phyloP scores from a whole-genome alignment of 2,113 vertebrate species.

The Glaucomys volans region DNA sequence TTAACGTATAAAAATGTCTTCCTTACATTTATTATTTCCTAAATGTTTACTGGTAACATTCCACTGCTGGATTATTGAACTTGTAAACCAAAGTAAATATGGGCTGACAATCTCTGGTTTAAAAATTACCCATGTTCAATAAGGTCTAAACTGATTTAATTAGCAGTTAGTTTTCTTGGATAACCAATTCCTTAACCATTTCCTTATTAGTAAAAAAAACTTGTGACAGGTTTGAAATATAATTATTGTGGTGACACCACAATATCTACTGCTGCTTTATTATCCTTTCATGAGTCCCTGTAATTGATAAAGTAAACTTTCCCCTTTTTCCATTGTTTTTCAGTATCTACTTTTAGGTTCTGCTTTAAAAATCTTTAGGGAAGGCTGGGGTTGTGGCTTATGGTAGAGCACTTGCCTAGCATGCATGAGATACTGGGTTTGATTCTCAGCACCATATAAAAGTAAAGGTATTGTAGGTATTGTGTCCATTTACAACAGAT shows the following conservation, averaged over 20 bases:
- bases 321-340: constrained; percentile 16
- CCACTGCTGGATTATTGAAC: not conserved
- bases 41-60: not conserved
- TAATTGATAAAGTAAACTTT: constrained; percentile 12
- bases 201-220: constrained; percentile 41
- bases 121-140: constrained; percentile 7
- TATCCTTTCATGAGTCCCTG: not conserved
- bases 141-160: constrained; percentile 45
- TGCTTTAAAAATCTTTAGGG: constrained; percentile 9
- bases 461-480: too few species aligned
- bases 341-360: constrained; percentile 34
- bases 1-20: constrained; percentile 34
- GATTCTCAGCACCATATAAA: too few species aligned
- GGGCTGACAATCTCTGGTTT: not conserved
- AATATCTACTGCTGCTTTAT: not conserved
- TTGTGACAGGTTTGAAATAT: constrained; percentile 45
- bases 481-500: too few species aligned
- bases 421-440: too few species aligned
- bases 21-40: constrained; percentile 34
- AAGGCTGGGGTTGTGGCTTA: too few species aligned
- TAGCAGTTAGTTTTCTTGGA: constrained; percentile 38
- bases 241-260: not conserved
- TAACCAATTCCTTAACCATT: not conserved
- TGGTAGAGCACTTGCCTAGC: too few species aligned
- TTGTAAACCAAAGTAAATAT: constrained; percentile 43